Conservation (phyloP, 1,140 invertebrate species). For the Tribolium castaneum region DNA sequence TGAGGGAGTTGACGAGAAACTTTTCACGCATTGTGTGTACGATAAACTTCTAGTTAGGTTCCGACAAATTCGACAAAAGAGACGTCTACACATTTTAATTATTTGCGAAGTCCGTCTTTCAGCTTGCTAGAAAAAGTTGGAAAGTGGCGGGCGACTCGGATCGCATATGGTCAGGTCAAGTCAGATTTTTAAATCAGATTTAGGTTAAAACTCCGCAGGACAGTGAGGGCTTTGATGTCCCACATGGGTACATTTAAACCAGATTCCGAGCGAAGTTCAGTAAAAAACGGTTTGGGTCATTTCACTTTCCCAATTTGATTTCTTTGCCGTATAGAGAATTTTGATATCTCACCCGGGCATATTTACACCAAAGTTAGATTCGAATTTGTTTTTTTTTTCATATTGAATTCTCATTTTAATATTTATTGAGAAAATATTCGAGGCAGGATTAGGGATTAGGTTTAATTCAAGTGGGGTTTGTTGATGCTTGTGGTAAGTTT, state of each 20-base stretch:
- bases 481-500: constrained; percentile 20
- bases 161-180: constrained; percentile 1
- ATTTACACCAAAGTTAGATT: constrained; percentile 25
- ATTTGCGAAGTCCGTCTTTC: not conserved
- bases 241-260: constrained; percentile 33
- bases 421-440: not conserved
- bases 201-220: constrained; percentile 30
- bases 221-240: constrained; percentile 16
- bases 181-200: constrained; percentile 31
- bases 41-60: not conserved
- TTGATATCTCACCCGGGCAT: constrained; percentile 9
- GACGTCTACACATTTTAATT: not conserved
- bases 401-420: not conserved
- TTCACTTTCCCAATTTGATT: constrained; percentile 25
- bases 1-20: not conserved
- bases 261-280: constrained; percentile 20
- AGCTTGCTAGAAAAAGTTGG: not conserved
- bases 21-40: not conserved
- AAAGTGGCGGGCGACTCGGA: not conserved
- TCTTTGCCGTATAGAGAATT: constrained; percentile 17
- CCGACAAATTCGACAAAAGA: not conserved
- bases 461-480: constrained; percentile 5
- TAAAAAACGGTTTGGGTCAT: constrained; percentile 29
- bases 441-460: not conserved
- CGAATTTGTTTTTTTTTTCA: not conserved